Evolutionary conservation across 64 coral and sea anemone species (phyloP), one percentile per base, ranked within the genome.

Genomic region (Stichodactyla mertensii): DNA sequence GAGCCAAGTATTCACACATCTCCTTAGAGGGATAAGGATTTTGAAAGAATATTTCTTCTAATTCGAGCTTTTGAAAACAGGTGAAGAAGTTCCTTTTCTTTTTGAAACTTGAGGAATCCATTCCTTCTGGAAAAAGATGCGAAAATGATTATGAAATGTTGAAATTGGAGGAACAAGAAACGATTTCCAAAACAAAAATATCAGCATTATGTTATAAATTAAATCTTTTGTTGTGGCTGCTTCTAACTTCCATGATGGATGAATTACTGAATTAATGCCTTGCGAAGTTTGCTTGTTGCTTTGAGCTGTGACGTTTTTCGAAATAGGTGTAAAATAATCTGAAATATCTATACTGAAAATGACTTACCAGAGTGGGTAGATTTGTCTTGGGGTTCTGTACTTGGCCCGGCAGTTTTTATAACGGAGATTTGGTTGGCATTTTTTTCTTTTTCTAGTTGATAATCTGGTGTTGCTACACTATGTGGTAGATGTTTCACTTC

Each of bases 51-150:
- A 79, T 51, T 51, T 79, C 10, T 79, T 79, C 77, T 14, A 79
- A 5, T 79, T 79, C 28, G 0, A 79, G 27, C 28, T 79, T 79
- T 51, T 79, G 77, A 24, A 79, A 79, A 24, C 77, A 79, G 0
- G 28, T 79, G 77, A 79, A 79, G 13, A 79, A 79, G 52, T 31
- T 79, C 77, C 31, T 79, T 19, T 79, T 31, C 51, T 79, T 79
- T 79, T 79, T 79, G 77, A 31, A 13, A 16, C 77, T 52, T 0
- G 26, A 52, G 20, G 77, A 10, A 1, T 10, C 77, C 26, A 11
- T 7, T 79, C 51, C 77, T 79, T n/a, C 26, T 51, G 77, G 10
- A 14, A 51, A 51, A 51, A 18, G 31, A 79, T 15, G 27, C n/a
- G 27, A 77, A 19, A 66, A 66, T 66, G 18, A 66, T 66, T 66